A percentile compares a stretch with the other conserved stretches of the same genome.
phyloP scores from a whole-genome alignment of 2,888 invertebrate species.

The Pimpla rufipes region DNA sequence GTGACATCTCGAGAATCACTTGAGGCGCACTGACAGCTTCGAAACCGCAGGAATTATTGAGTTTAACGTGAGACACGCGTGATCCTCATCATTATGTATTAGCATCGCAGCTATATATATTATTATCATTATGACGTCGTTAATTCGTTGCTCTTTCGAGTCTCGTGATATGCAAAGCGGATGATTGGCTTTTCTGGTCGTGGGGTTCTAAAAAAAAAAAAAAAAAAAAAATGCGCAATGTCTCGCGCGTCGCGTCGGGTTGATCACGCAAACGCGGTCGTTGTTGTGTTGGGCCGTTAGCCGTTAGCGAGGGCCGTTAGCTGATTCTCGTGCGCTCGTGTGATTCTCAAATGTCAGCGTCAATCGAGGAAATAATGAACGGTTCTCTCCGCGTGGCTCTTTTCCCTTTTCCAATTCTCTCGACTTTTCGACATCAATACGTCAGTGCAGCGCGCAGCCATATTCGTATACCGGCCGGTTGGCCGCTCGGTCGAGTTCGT shows the following conservation, averaged over 20 bases:
- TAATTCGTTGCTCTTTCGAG: constrained; percentile 23
- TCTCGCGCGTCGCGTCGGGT: constrained; percentile 31
- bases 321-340: too few species aligned
- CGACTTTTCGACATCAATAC: constrained; percentile 53
- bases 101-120: too few species aligned
- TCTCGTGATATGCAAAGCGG: constrained; percentile 18
- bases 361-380: constrained; percentile 76
- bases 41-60: background rate
- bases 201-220: too few species aligned
- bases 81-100: background rate
- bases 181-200: constrained; percentile 43
- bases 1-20: too few species aligned
- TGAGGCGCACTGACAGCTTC: background rate
- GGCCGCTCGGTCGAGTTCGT: background rate
- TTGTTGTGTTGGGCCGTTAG: background rate
- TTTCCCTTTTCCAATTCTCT: constrained; percentile 17
- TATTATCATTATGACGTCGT: constrained; percentile 9
- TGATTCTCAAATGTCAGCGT: constrained; percentile 85
- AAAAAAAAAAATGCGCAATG: constrained; percentile 41
- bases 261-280: background rate
- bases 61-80: background rate
- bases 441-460: constrained; percentile 69
- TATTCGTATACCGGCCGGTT: constrained; percentile 64
- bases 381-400: constrained; percentile 37
- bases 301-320: too few species aligned